A percentile compares a stretch with the other conserved stretches of the same genome.
Evolutionary conservation across 2,888 invertebrate genomes (phyloP).

Genomic region (Cephus rjabovi): DNA sequence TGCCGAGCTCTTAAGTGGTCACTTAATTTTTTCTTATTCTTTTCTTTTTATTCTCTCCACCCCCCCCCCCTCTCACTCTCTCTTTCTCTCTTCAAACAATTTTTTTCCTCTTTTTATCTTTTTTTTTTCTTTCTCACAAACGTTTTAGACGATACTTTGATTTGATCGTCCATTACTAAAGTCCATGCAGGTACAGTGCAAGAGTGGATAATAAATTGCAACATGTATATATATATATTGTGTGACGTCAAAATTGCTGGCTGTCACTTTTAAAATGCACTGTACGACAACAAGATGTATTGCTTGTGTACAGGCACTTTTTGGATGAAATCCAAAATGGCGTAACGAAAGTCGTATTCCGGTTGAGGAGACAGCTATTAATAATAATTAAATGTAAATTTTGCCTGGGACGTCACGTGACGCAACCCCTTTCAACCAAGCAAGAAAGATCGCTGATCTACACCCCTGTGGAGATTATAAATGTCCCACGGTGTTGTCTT

Average conservation of each 20-base stretch:
- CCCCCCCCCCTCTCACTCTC: background rate
- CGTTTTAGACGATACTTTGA: background rate
- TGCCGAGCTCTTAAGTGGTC: constrained; percentile 43
- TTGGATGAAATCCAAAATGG: background rate
- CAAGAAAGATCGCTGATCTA: constrained; percentile 64
- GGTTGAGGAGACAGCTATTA: constrained; percentile 40
- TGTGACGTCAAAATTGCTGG: background rate
- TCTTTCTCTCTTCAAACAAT: background rate
- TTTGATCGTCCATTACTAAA: background rate
- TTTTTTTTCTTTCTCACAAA: background rate
- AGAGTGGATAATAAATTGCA: background rate
- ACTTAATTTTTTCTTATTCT: constrained; percentile 29
- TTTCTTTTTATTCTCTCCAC: background rate
- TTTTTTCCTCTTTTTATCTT: background rate
- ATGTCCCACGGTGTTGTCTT: constrained; percentile 37
- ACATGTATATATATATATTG: background rate
- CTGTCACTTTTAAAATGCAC: background rate
- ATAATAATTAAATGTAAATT: constrained; percentile 58
- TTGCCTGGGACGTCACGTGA: constrained; percentile 21
- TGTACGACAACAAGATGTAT: background rate
- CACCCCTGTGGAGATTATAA: constrained; percentile 51
- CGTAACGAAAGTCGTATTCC: background rate
- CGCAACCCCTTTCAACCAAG: constrained; percentile 54
- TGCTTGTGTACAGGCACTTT: background rate
- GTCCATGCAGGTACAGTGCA: background rate